Evolutionary conservation across 1,140 invertebrate species (phyloP), one percentile per base, ranked within the genome.

Genomic region (Aethina tumida): DNA sequence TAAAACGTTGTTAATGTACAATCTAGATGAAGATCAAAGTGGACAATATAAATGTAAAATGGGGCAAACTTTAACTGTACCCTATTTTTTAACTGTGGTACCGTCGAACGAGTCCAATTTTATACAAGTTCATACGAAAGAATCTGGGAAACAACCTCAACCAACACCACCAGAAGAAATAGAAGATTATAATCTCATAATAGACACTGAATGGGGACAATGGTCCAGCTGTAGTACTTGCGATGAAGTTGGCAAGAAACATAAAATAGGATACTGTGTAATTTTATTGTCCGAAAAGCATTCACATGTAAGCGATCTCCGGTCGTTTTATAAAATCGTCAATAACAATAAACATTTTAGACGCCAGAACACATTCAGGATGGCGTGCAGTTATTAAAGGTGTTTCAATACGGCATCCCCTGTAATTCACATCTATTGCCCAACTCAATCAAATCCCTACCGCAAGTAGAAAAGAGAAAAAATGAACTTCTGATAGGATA

Each of bases 151-250:
- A 15, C 52, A 29, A 22, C 45, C 47, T 8, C 56, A 62, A 47
- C 32, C 58, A 7, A 39, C 35, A 51, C 18, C 50, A 38, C 35
- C 54, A 3, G 41, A 50, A 42, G 18, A 53, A 7, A 34, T 68
- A 22, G 4, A 35, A 4, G 40, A 58, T 19, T 58, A 58, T 21
- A 56, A 63, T 45, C 39, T 69, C 35, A 54, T 59, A 41, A 25
- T 69, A 31, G 58, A 62, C 35, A 65, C 66, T 5, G 52, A 57
- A 27, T 81, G 77, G 74, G 63, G 63, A 2, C 38, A 58, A 9
- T 79, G 77, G 77, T 69, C 69, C 8, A 41, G 61, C n/a, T 82
- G 79, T 52, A 77, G 72, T 32, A 56, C 48, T n/a, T 82, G 79
- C 49, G 63, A 63, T 9, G 46, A 50, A 25, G 61, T 71, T 29